phyloP scores from a whole-genome alignment of 2,113 vertebrate genomes.

The Leucoraja erinaceus region DNA sequence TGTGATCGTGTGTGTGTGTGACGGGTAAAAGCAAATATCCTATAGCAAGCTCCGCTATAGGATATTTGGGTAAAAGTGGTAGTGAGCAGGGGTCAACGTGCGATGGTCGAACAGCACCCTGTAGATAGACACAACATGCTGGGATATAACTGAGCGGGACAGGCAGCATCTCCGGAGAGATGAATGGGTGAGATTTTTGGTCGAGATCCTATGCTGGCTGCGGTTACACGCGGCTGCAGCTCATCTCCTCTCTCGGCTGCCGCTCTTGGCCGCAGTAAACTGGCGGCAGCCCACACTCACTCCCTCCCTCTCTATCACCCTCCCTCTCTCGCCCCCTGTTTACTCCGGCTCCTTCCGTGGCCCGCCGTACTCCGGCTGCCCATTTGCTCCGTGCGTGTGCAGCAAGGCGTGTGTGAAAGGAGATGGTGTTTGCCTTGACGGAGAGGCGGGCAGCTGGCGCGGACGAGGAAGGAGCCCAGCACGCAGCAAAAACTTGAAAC shows the following conservation, averaged over 20 bases:
- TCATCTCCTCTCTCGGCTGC: no score
- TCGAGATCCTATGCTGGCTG: no score
- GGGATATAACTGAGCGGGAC: no score
- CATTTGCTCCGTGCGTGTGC: neutral
- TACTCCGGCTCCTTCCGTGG: neutral
- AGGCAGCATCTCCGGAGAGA: no score
- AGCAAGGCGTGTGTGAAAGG: neutral
- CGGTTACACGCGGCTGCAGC: neutral
- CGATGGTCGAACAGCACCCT: neutral
- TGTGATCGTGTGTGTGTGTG: no score
- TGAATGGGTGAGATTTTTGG: no score
- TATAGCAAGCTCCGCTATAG: no score
- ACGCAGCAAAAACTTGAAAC: conserved; percentile 5
- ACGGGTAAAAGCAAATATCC: no score
- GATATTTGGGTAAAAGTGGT: neutral
- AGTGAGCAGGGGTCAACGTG: neutral
- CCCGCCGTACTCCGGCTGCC: neutral
- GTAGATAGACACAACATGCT: no score
- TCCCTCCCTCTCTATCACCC: neutral
- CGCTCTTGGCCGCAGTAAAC: neutral
- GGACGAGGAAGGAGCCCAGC: neutral
- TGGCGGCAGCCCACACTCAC: neutral
- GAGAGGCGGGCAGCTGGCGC: neutral
- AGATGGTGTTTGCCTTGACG: conserved; percentile 2
- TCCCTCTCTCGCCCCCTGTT: neutral